Percentiles rank a stretch among this genome's conserved stretches.
These are phyloP conservation scores for Linyphia triangularis DNA, from an alignment of 2,888 invertebrate genomes.

Conservation along the genomic window DNA sequence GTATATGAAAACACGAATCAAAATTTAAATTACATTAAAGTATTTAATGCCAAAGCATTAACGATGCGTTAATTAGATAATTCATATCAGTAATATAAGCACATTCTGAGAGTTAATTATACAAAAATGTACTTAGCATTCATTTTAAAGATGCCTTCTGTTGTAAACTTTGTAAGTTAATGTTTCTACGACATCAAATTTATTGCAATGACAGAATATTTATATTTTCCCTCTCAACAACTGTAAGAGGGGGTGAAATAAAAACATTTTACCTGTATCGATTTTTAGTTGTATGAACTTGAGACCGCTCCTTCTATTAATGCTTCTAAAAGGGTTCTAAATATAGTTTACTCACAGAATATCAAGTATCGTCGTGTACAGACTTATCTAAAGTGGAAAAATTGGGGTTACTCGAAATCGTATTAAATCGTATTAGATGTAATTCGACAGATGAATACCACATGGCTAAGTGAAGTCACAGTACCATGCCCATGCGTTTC, in stretches of 20 bases:
- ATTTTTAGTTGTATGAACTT: slow-evolving; percentile 18
- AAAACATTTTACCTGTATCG: slow-evolving; percentile 34
- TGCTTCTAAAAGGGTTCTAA: slow-evolving; percentile 42
- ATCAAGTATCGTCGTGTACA: slow-evolving; percentile 43
- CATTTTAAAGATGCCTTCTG: too few relatives aligned
- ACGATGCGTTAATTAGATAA: too few relatives aligned
- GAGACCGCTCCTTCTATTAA: slow-evolving; percentile 29
- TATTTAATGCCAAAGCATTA: too few relatives aligned
- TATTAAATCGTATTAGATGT: slow-evolving; percentile 49
- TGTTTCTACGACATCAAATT: too few relatives aligned
- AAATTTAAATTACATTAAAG: too few relatives aligned
- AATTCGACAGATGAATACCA: slow-evolving; percentile 64
- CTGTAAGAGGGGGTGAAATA: background rate
- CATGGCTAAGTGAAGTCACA: slow-evolving; percentile 45
- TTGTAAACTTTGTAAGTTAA: too few relatives aligned
- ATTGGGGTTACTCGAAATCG: slow-evolving; percentile 34
- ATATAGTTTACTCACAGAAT: slow-evolving; percentile 36
- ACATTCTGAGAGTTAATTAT: too few relatives aligned
- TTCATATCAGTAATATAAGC: too few relatives aligned
- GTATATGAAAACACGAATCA: too few relatives aligned
- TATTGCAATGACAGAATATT: too few relatives aligned
- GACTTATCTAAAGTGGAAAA: slow-evolving; percentile 39
- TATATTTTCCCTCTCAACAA: background rate
- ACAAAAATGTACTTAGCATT: too few relatives aligned
- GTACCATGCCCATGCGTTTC: background rate